These are phyloP conservation scores for Cliona cf. orientalis DNA, from an alignment of 37 sponge, comb jelly and placozoan species.

Conservation along the genomic window DNA sequence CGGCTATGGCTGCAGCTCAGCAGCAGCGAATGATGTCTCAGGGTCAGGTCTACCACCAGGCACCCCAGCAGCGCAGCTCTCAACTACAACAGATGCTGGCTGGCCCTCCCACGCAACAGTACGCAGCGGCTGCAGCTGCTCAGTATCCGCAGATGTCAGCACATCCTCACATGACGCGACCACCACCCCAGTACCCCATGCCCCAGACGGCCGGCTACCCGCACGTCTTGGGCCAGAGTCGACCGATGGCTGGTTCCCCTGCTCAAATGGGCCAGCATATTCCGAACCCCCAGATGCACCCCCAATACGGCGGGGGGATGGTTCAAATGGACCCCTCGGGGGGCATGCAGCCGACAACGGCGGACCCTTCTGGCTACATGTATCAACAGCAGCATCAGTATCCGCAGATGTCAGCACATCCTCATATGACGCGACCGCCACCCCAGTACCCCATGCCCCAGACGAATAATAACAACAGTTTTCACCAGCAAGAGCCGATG, in stretches of 20 bases:
- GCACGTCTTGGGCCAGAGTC: conserved; percentile 26
- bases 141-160: not conserved
- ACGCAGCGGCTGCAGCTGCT: not conserved
- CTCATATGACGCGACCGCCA: conserved; percentile 36
- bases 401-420: not conserved
- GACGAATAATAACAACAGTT: conserved; percentile 24
- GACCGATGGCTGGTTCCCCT: not conserved
- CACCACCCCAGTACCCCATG: conserved; percentile 59
- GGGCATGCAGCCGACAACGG: no score
- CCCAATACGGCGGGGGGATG: conserved; percentile 3
- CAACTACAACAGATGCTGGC: conserved; percentile 8
- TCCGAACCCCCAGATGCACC: conserved; percentile 14
- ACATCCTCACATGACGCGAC: conserved; percentile 20
- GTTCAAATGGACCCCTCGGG: not conserved
- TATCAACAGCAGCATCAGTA: conserved; percentile 19
- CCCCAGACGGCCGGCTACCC: conserved; percentile 31
- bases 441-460: conserved; percentile 52
- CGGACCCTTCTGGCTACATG: not conserved
- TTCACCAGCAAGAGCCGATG: not conserved
- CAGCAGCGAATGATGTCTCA: conserved; percentile 5
- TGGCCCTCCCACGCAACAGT: not conserved
- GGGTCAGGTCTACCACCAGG: not conserved
- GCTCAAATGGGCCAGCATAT: not conserved
- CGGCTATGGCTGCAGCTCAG: not conserved
- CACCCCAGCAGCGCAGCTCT: conserved; percentile 30